Evolutionary conservation across 2,888 invertebrate genomes (phyloP).

Genomic region (Papilio demoleus): DNA sequence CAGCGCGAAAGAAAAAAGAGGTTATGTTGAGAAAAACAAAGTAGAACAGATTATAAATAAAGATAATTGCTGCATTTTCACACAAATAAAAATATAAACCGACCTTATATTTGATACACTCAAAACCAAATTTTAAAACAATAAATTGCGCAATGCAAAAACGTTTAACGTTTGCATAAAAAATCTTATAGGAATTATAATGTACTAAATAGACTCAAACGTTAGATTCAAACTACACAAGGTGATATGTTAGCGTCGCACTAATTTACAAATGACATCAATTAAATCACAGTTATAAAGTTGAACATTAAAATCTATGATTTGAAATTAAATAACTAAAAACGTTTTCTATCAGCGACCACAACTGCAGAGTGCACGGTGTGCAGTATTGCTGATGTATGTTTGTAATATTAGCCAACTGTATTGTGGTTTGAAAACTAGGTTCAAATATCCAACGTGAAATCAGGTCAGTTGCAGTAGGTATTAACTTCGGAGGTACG

Average conservation of each 20-base stretch:
- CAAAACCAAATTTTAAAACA: neutral
- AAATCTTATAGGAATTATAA: constrained; percentile 3
- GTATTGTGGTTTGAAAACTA: constrained; percentile 26
- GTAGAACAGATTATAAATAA: constrained; percentile 46
- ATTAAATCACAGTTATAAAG: neutral
- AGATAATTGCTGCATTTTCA: neutral
- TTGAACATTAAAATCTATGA: neutral
- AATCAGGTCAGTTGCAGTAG: constrained; percentile 26
- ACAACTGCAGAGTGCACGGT: neutral
- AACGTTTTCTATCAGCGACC: neutral
- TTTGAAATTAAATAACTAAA: constrained; percentile 2
- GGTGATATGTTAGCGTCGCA: neutral
- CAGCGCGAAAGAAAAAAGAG: constrained; percentile 38
- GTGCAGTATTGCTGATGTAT: constrained; percentile 10
- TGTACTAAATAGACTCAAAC: neutral
- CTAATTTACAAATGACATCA: neutral
- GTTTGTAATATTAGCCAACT: constrained; percentile 23
- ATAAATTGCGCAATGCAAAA: neutral
- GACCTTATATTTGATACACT: constrained; percentile 17
- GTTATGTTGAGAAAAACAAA: constrained; percentile 42
- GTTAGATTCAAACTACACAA: neutral
- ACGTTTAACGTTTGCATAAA: neutral
- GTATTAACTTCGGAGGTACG: constrained; percentile 4
- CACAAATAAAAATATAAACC: neutral
- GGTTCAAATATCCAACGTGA: constrained; percentile 32